phyloP scores from a whole-genome alignment of 2,888 invertebrate genomes.

The Linnaemya tessellans region DNA sequence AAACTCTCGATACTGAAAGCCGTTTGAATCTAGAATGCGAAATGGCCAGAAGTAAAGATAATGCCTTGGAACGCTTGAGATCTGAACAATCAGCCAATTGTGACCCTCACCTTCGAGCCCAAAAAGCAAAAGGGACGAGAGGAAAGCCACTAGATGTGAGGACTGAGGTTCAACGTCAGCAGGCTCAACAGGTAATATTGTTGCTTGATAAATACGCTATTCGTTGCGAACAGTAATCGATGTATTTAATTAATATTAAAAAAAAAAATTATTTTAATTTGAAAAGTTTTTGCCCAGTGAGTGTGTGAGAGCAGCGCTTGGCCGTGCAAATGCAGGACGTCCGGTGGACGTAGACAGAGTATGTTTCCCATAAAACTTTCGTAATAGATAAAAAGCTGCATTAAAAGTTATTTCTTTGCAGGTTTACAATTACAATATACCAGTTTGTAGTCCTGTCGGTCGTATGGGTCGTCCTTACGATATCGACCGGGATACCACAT shows the following conservation, averaged over 20 bases:
- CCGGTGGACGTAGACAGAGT: not conserved
- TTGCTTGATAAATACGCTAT: not conserved
- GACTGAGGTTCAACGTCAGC: not conserved
- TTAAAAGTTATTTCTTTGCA: not conserved
- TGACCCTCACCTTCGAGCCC: not conserved
- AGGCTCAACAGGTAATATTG: not conserved
- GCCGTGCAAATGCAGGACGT: not conserved
- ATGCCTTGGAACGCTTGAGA: conserved; percentile 9
- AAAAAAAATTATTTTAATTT: not conserved
- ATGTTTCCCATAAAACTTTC: not conserved
- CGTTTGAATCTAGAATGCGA: conserved; percentile 21
- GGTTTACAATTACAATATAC: conserved; percentile 13
- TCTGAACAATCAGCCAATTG: not conserved
- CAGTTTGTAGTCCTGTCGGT: not conserved
- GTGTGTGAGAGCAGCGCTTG: not conserved
- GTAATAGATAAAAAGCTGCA: not conserved
- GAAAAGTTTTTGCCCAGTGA: not conserved
- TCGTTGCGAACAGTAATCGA: too few species aligned
- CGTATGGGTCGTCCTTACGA: not conserved
- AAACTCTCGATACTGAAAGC: not conserved
- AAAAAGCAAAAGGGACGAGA: not conserved
- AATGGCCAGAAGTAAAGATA: conserved; percentile 40
- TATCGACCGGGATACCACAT: not conserved
- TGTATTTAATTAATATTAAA: too few species aligned
- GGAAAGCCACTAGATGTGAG: not conserved